Base-by-base conservation (phyloP, 1,140 invertebrate species). In the Anastrepha ludens region DNA sequence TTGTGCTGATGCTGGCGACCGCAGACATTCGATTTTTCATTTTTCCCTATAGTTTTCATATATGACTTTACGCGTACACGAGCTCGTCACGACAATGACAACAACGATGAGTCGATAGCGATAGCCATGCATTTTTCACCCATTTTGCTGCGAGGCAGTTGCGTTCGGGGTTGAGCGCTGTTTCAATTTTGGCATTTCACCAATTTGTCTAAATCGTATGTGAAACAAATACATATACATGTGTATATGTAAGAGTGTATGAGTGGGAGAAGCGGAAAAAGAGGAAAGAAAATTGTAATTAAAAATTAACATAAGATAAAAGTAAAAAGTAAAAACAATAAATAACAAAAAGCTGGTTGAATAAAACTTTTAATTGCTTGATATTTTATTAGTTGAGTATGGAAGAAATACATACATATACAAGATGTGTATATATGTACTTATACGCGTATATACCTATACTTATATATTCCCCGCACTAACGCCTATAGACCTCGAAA, bases 1-100 rank as follows among this genome's bases (percentile, higher is more conserved):
- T 11, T 15, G 13, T 47, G 65, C 41, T 70, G 41, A 9, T 67
- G 65, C 20, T n/a, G 47, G 20, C 74, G 11, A 55, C 50, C 74
- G 9, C 20, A 81, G n/a, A 50, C n/a, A 11, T 20, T 55, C 20
- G 6, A 55, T 81, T 55, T 81, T 55, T 81, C 17, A 55, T 81
- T 55, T 81, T 29, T 50, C 20, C n/a, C 6, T 44, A 81, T 55
- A 81, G 47, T 81, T 81, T 81, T 81, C 74, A 17, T 81, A 50
- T 55, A 81, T 55, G 74, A 7, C 55, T 81, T 81, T 47, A 81
- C 74, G 74, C 44, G 74, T 81, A 81, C 74, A 81, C 74, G 74
- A 81, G 44, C n/a, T 7, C 70, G 44, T 74, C 70, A n/a, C 70
- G 44, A 47, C 70, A n/a, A 74, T 41, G 17, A 11, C 15, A 81